Percentiles rank a stretch among this genome's conserved stretches.
phyloP scores from a whole-genome alignment of 2,888 invertebrate genomes.

The Agonopterix heracliana region DNA sequence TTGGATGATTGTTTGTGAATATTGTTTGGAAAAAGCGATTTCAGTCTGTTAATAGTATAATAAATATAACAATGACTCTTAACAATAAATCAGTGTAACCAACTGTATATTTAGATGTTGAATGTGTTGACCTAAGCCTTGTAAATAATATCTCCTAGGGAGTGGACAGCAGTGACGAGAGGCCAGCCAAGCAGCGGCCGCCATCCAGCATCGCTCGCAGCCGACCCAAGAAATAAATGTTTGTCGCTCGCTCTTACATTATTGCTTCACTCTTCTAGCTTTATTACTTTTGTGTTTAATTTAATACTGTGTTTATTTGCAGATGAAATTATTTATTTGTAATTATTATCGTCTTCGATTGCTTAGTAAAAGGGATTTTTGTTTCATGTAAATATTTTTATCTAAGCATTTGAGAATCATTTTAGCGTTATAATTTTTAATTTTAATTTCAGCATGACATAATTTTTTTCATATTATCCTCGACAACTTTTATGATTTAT shows the following conservation, averaged over 20 bases:
- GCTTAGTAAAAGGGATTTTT: not conserved
- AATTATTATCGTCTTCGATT: not conserved
- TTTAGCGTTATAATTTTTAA: not conserved
- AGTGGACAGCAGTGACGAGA: conserved; percentile 66
- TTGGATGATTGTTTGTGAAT: no score
- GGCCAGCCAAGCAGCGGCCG: conserved; percentile 51
- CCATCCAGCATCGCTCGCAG: conserved; percentile 63
- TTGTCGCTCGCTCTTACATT: conserved; percentile 34
- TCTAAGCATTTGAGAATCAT: not conserved
- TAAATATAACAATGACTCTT: no score
- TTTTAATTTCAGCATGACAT: not conserved
- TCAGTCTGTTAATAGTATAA: no score
- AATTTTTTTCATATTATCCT: not conserved
- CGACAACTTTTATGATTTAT: no score
- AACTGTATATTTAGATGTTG: no score
- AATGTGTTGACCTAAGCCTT: not conserved
- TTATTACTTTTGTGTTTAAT: conserved; percentile 1
- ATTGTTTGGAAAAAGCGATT: no score
- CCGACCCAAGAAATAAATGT: conserved; percentile 73
- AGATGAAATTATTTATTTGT: not conserved
- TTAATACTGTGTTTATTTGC: not conserved
- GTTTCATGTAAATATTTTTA: not conserved
- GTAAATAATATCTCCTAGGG: conserved; percentile 32
- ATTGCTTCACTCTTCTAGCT: conserved; percentile 9
- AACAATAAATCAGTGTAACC: no score